Evolutionary conservation across 1,140 invertebrate genomes (phyloP).

Genomic region (Zaprionus capensis): DNA sequence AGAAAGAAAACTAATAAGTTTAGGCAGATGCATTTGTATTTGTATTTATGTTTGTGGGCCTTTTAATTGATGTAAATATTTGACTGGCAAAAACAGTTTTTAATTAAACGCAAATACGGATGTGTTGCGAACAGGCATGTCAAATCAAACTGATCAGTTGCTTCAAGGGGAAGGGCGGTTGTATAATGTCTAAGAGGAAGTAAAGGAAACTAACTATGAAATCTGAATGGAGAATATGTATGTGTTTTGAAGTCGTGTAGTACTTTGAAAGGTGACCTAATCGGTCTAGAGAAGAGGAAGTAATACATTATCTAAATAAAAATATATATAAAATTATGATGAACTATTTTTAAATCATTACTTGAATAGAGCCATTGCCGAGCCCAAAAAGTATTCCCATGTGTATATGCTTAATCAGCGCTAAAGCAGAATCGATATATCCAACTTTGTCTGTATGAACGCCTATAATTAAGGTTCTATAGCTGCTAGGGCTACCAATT

Average conservation of each 20-base stretch:
- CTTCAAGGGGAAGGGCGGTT: background rate
- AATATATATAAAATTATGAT: too few species aligned
- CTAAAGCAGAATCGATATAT: too few species aligned
- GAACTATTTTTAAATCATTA: too few species aligned
- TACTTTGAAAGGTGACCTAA: too few species aligned
- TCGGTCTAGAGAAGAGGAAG: background rate
- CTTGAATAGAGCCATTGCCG: too few species aligned
- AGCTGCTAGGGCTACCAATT: background rate
- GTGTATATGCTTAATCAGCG: too few species aligned
- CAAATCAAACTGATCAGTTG: conserved; percentile 35
- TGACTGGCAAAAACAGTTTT: conserved; percentile 64
- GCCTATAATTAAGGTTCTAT: background rate
- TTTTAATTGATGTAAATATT: conserved; percentile 74
- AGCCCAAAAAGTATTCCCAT: too few species aligned
- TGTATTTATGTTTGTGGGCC: background rate
- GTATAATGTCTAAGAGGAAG: background rate
- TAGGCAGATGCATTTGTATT: conserved; percentile 20
- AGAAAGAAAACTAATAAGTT: conserved; percentile 36
- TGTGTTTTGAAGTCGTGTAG: too few species aligned
- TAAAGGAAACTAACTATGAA: background rate
- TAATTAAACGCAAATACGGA: conserved; percentile 73
- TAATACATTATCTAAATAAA: too few species aligned
- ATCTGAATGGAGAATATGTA: too few species aligned
- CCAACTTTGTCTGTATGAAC: background rate
- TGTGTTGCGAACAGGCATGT: conserved; percentile 46